Evolutionary conservation across 1,140 invertebrate species (phyloP).

Genomic region (Euwallacea similis): DNA sequence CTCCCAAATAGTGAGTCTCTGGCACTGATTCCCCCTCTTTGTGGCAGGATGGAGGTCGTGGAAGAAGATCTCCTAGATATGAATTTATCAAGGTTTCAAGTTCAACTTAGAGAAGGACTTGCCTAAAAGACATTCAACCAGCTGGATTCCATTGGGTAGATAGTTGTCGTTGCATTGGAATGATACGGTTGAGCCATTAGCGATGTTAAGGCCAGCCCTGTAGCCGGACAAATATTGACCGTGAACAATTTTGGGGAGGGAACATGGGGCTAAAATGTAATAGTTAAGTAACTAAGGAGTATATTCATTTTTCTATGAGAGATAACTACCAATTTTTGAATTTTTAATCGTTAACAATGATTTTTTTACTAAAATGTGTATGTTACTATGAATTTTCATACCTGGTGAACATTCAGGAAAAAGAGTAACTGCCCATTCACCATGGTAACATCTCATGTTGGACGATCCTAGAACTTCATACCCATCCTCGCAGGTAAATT

Average conservation of each 20-base stretch:
- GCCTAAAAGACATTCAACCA: conserved; percentile 70
- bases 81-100: not conserved
- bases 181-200: conserved; percentile 71
- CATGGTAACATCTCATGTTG: conserved; percentile 73
- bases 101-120: conserved; percentile 51
- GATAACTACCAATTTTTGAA: not conserved
- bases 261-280: conserved; percentile 65
- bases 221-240: conserved; percentile 77
- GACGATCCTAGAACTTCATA: conserved; percentile 71
- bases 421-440: conserved; percentile 73
- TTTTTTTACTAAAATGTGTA: too few relatives aligned
- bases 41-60: conserved; percentile 60
- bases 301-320: not conserved
- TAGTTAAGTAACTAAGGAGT: not conserved
- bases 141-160: conserved; percentile 55
- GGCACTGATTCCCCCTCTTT: conserved; percentile 31
- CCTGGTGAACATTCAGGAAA: conserved; percentile 77
- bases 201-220: conserved; percentile 73
- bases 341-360: too few relatives aligned
- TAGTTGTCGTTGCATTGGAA: conserved; percentile 69
- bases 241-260: conserved; percentile 69
- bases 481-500: conserved; percentile 67
- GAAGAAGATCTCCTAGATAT: conserved; percentile 48
- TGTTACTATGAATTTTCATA: conserved; percentile 49
- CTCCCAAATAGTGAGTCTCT: conserved; percentile 59